These are phyloP conservation scores for Aphidius ervi DNA, from an alignment of 1,140 invertebrate species.

Conservation along the genomic window DNA sequence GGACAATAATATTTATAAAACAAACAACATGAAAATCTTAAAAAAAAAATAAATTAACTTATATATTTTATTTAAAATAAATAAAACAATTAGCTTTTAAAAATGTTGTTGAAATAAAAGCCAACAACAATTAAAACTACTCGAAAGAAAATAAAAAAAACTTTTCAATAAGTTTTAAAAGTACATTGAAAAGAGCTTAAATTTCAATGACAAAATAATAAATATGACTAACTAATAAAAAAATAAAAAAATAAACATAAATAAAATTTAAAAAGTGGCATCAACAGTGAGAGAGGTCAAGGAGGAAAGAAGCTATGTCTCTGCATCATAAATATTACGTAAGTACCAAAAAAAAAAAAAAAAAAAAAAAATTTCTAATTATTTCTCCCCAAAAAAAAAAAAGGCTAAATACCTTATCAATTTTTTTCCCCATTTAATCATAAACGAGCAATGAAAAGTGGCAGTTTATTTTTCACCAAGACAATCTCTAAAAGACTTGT, in stretches of 20 bases:
- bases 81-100: too few species aligned
- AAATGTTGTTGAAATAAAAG: too few species aligned
- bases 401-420: not conserved
- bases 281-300: not conserved
- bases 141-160: too few species aligned
- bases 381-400: not conserved
- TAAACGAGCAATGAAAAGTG: too few species aligned
- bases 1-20: too few species aligned
- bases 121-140: too few species aligned
- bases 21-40: too few species aligned
- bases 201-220: constrained; percentile 6
- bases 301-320: constrained; percentile 41
- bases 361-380: not conserved
- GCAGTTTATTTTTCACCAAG: too few species aligned
- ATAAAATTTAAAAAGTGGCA: not conserved
- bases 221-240: not conserved
- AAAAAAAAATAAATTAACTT: too few species aligned
- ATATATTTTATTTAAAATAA: too few species aligned
- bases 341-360: constrained; percentile 32
- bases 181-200: not conserved
- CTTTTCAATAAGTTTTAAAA: too few species aligned
- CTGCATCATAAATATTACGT: constrained; percentile 52
- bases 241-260: not conserved
- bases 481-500: too few species aligned
- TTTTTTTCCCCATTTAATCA: not conserved